Conservation (phyloP, 92 coral and sea anemone genomes). For the Palythoa heliodiscus region DNA sequence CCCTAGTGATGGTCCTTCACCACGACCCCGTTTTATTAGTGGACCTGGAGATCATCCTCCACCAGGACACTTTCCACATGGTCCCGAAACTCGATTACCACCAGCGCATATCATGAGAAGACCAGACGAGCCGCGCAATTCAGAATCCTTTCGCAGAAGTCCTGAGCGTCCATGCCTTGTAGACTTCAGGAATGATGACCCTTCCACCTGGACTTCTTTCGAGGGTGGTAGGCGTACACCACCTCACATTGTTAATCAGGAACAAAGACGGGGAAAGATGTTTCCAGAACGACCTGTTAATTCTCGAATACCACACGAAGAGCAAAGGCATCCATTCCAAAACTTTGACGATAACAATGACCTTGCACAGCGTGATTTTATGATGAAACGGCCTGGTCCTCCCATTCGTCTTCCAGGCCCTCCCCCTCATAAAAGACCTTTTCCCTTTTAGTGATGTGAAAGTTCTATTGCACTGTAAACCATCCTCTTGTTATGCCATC, state of each 20-base stretch:
- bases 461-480: too few relatives aligned
- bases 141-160: slow-evolving; percentile 32
- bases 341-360: slow-evolving; percentile 30
- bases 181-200: slow-evolving; percentile 68
- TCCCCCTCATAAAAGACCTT: slow-evolving; percentile 31
- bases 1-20: slow-evolving; percentile 19
- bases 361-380: slow-evolving; percentile 38
- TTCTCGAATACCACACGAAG: slow-evolving; percentile 27
- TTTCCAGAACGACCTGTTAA: slow-evolving; percentile 35
- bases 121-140: slow-evolving; percentile 14
- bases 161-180: slow-evolving; percentile 41
- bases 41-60: slow-evolving; percentile 20
- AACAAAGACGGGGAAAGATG: slow-evolving; percentile 34
- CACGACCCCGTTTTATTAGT: slow-evolving; percentile 1
- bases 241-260: slow-evolving; percentile 43
- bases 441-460: slow-evolving; percentile 4
- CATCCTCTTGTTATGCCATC: too few relatives aligned
- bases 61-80: slow-evolving; percentile 3
- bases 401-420: slow-evolving; percentile 43
- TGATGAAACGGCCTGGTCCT: slow-evolving; percentile 41
- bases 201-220: slow-evolving; percentile 72
- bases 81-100: slow-evolving; percentile 26
- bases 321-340: slow-evolving; percentile 25
- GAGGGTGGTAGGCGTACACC: slow-evolving; percentile 62
- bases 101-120: slow-evolving; percentile 25